Evolutionary conservation across 2,113 vertebrate species (phyloP), one percentile per base, ranked within the genome.

Genomic region (Anhinga rufa): DNA sequence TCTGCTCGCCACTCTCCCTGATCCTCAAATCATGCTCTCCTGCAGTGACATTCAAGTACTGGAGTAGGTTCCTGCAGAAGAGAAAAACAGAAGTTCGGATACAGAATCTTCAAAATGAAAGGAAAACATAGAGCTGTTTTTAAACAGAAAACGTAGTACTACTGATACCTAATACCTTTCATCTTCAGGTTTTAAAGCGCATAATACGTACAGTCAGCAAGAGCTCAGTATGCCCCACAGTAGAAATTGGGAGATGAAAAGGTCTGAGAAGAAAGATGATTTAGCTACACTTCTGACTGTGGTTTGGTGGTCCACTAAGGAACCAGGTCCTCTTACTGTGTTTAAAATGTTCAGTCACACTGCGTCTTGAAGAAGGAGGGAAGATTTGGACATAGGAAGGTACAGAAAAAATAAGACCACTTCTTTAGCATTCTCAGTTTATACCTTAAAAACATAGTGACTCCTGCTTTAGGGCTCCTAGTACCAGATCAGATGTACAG

Each of bases 11-110:
- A 31, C 54, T 88, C 46, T 99, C 99, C 8, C 34, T 61, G 46
- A 97, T 55, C 48, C 92, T 96, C 82, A 98, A 97, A 90, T 99
- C 97, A 38, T 98, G 97, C 55, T 99, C 98, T 18, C 99, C 99
- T 81, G 98, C 98, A 66, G 97, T 98, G 65, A 98, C 98, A 6
- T 81, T 97, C 92, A 98, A 55, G 26, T 46, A 54, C n/a, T 74
- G n/a, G 9, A 77, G 70, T 10, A 55, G 20, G 15, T 95, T 93
- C 78, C 98, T 98, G 69, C 29, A 51, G 82, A 86, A 92, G 5
- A n/a, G 82, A 44, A 91, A 52, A 89, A 76, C 4, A 36, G 8
- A 77, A 49, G 11, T 61, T 88, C 44, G 84, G n/a, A 77, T n/a
- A 55, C 5, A 7, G 6, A 55, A 44, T 58, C 44, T 38, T 64